Evolutionary conservation across 2,888 invertebrate species (phyloP).

Genomic region (Chelonus formosanus): DNA sequence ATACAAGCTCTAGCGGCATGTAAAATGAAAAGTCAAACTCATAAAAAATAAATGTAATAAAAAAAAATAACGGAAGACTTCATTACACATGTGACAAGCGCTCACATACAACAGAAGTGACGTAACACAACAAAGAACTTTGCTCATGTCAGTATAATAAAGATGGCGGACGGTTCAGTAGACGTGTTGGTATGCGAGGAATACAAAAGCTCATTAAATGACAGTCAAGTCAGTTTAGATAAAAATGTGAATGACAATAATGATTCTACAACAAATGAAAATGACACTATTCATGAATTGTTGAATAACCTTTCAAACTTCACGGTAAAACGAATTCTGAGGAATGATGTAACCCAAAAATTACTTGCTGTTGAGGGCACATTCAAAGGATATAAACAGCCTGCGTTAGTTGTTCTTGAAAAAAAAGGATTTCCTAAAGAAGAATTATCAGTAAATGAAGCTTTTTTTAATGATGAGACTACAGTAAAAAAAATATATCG

Average conservation of each 20-base stretch:
- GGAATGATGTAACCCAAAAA: slow-evolving; percentile 78
- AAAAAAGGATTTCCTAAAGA: slow-evolving; percentile 82
- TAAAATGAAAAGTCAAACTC: no score
- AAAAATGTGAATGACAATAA: background rate
- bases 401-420: slow-evolving; percentile 80
- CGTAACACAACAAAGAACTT: background rate
- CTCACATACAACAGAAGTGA: background rate
- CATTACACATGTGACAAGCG: no score
- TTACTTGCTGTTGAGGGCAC: slow-evolving; percentile 75
- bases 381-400: slow-evolving; percentile 70
- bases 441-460: slow-evolving; percentile 65
- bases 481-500: slow-evolving; percentile 73
- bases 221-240: background rate
- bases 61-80: no score
- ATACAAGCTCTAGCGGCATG: no score
- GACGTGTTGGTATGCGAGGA: background rate
- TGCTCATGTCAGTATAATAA: background rate
- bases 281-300: slow-evolving; percentile 51
- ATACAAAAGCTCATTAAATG: background rate
- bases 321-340: slow-evolving; percentile 73
- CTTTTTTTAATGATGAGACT: slow-evolving; percentile 73
- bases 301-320: slow-evolving; percentile 73
- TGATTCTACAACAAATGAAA: slow-evolving; percentile 31
- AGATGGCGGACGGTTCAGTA: slow-evolving; percentile 8
- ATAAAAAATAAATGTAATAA: no score